These are phyloP conservation scores for Catagonus wagneri DNA, from an alignment of 2,113 vertebrate genomes.

Conservation along the genomic window DNA sequence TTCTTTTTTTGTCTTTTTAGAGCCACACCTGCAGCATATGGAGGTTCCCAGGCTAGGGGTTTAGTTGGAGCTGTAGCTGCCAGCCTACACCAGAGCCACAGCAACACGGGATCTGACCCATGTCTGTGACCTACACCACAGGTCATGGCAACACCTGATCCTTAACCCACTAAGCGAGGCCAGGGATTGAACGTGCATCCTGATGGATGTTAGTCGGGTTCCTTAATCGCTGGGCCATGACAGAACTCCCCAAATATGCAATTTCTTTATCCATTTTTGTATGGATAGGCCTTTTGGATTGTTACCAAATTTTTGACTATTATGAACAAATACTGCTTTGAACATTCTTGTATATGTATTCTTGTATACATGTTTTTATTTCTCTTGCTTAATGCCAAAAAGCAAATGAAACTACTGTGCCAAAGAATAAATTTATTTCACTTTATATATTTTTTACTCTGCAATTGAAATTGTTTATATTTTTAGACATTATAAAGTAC, in stretches of 20 bases:
- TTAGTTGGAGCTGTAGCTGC: no score
- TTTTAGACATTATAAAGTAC: constrained; percentile 13
- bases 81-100: no score
- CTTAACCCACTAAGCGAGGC: no score
- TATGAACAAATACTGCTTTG: neutral
- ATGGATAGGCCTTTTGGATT: neutral
- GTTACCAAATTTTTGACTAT: neutral
- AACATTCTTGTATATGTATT: neutral
- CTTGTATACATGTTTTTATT: neutral
- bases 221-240: no score
- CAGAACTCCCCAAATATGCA: neutral
- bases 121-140: no score
- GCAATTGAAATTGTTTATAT: neutral
- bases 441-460: neutral
- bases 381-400: neutral
- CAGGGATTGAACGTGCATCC: no score
- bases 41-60: no score
- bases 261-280: neutral
- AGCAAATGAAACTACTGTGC: neutral
- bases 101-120: no score
- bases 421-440: neutral
- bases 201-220: no score
- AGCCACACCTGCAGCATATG: no score
- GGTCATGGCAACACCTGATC: no score
- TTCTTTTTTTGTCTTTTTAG: no score